Evolutionary conservation across 1,140 invertebrate species (phyloP).

Genomic region (Mycetomoellerius zeteki): DNA sequence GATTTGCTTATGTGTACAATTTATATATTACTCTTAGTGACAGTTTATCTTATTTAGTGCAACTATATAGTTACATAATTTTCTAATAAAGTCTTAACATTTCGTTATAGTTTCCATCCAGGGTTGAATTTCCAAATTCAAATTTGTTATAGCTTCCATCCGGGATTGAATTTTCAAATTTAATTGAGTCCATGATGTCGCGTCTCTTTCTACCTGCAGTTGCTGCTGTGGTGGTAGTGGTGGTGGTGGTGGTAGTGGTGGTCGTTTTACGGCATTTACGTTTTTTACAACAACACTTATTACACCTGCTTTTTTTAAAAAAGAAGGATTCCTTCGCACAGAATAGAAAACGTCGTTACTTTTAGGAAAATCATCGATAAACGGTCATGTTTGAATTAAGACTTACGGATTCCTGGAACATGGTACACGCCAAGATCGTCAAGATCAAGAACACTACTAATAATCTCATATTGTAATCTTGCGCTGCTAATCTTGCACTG

Average conservation of each 20-base stretch:
- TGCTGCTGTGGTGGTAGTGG: background rate
- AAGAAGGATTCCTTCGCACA: background rate
- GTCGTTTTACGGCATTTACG: background rate
- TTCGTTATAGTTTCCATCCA: background rate
- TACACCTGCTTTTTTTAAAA: background rate
- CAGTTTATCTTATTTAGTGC: background rate
- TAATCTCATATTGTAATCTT: slow-evolving; percentile 51
- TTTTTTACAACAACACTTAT: too few relatives aligned
- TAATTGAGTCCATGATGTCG: background rate
- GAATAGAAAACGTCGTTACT: background rate
- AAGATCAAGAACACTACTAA: slow-evolving; percentile 67
- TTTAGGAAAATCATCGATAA: background rate
- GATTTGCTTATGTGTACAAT: background rate
- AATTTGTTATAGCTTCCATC: background rate
- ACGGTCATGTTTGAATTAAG: background rate
- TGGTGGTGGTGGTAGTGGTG: background rate
- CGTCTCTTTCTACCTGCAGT: background rate
- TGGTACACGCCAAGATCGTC: slow-evolving; percentile 64
- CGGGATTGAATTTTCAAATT: too few relatives aligned
- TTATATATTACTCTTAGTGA: background rate
- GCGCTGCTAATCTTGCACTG: background rate
- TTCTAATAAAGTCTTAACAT: background rate
- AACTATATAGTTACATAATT: background rate
- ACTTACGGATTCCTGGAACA: slow-evolving; percentile 59
- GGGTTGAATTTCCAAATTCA: background rate